A percentile compares a stretch with the other conserved stretches of the same genome.
Evolutionary conservation across 2,797 vertebrate genomes (phyloP).

Genomic region (Siniperca undulata): DNA sequence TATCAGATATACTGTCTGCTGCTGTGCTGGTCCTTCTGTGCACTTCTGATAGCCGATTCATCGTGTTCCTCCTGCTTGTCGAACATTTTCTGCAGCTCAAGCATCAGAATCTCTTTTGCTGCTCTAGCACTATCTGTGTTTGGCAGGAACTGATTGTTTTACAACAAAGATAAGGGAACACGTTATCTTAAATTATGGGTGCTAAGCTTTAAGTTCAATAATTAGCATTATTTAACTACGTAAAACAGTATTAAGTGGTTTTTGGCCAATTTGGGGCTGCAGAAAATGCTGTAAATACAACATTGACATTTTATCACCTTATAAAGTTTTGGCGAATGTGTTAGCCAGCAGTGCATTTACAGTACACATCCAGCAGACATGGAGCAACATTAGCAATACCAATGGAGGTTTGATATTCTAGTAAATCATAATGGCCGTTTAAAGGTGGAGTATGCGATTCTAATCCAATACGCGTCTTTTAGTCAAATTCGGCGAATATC

Average conservation of each 20-base stretch:
- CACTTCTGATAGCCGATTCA: background rate
- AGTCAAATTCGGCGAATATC: too few relatives aligned
- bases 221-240: background rate
- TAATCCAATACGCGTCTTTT: too few relatives aligned
- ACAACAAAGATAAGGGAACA: too few relatives aligned
- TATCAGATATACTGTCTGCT: conserved; percentile 27
- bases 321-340: background rate
- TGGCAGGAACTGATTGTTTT: background rate
- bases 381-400: background rate
- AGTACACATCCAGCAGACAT: background rate
- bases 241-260: background rate
- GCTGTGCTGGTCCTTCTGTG: conserved; percentile 21
- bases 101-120: background rate
- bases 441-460: background rate
- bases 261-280: background rate
- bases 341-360: background rate
- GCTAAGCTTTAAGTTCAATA: background rate
- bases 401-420: background rate
- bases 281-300: background rate
- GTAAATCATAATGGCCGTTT: background rate
- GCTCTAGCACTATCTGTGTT: background rate
- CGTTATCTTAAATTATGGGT: background rate
- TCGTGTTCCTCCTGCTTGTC: background rate
- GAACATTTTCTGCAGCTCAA: conserved; percentile 1
- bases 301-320: background rate